Base-by-base conservation (phyloP, 2,888 invertebrate species). In the Heliconius hortense region DNA sequence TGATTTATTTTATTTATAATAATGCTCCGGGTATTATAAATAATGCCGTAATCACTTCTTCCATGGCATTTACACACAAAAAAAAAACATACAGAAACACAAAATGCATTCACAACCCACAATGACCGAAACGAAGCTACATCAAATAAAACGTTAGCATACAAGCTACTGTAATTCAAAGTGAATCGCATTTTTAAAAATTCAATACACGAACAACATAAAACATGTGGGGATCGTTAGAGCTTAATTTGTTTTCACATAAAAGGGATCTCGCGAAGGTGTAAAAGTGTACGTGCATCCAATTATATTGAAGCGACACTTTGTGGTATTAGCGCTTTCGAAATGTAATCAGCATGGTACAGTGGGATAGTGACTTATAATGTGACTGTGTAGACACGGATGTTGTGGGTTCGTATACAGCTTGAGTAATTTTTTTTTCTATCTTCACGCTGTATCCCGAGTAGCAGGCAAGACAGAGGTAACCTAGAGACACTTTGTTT, bases 241-340 rank as follows among this genome's bases (percentile, higher is more conserved):
- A 43, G 28, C 43, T 62, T 71, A 71, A 62, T 62, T 60, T 43
- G 71, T 71, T 71, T 71, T 59, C 26, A 56, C 28, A 43, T 59
- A 60, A 69, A 63, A 74, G 43, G 35, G 63, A 53, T 13, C 43
- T 31, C 31, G 69, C 21, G 63, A 43, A 62, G 60, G 71, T 69
- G 69, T 63, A 56, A 53, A 69, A 26, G 35, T 69, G 71, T 24
- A 60, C 60, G 74, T 70, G 70, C 63, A 70, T 70, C 63, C 74
- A 74, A 74, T 74, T 70, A 74, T 64, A 62, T 56, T 60, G 35
- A 21, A 43, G 21, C 63, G 31, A 70, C 74, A 53, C 53, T 66
- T 62, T 68, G 68, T 28, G 43, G 60, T 26, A 7, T 43, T 43
- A 63, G 63, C 62, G 56, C 56, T 70, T 39, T 74, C 28, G 26